Conservation (phyloP, 2,113 vertebrate genomes). For the Columba livia region DNA sequence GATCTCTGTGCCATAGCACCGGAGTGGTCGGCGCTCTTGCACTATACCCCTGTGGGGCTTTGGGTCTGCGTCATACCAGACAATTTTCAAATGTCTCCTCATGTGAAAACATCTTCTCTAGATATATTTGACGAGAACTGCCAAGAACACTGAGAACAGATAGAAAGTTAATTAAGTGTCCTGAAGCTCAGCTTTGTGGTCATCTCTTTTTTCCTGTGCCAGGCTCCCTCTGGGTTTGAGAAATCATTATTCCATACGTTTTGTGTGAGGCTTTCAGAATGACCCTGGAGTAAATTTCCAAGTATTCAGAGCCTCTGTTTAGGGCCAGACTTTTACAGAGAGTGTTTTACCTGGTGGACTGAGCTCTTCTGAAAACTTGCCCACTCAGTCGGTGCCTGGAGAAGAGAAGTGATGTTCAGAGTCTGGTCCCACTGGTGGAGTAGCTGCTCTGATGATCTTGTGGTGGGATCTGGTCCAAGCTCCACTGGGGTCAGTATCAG, state of each 20-base stretch:
- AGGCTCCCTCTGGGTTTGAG: neutral
- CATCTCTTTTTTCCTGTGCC: neutral
- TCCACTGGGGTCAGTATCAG: neutral
- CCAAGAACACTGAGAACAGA: neutral
- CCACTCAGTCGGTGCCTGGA: neutral
- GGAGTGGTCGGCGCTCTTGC: neutral
- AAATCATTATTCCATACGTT: neutral
- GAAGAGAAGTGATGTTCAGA: neutral
- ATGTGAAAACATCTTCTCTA: neutral
- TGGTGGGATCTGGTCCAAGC: neutral
- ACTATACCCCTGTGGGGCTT: neutral
- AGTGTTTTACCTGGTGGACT: neutral
- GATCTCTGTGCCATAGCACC: fast-evolving
- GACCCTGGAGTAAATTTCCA: neutral
- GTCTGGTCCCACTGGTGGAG: neutral
- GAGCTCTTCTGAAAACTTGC: neutral
- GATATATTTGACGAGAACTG: neutral
- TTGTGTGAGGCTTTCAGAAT: neutral
- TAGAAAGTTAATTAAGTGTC: slow-evolving; percentile 30
- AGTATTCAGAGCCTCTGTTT: neutral
- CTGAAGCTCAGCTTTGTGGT: slow-evolving; percentile 15
- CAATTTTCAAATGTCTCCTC: neutral
- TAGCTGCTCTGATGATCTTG: neutral
- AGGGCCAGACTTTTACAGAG: neutral
- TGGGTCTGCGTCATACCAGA: neutral